Evolutionary conservation across 2,113 vertebrate genomes (phyloP).

Genomic region (Lophius piscatorius): DNA sequence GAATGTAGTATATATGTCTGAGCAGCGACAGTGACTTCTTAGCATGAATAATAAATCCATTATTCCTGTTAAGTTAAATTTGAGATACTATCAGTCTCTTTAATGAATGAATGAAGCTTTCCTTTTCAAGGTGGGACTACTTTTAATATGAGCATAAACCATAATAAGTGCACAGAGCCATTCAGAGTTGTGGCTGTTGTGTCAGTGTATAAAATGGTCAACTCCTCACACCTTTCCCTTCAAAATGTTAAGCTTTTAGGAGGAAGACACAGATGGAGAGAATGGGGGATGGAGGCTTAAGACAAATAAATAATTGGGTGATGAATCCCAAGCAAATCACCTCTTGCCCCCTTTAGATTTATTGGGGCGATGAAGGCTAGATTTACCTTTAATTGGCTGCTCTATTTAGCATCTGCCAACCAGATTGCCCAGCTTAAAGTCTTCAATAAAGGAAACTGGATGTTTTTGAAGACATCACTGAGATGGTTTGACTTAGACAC

Average conservation of each 20-base stretch:
- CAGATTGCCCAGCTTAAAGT: slow-evolving; percentile 66
- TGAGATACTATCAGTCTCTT: no score
- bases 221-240: not conserved
- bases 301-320: slow-evolving; percentile 69
- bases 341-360: slow-evolving; percentile 64
- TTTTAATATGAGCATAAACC: no score
- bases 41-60: no score
- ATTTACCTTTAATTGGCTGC: slow-evolving; percentile 74
- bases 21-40: not conserved
- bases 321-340: slow-evolving; percentile 61
- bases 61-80: no score
- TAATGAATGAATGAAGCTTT: no score
- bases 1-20: not conserved
- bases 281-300: slow-evolving; percentile 27
- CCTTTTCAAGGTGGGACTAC: no score
- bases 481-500: slow-evolving; percentile 70
- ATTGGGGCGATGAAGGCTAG: slow-evolving; percentile 64
- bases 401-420: slow-evolving; percentile 75
- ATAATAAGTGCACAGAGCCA: no score
- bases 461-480: slow-evolving; percentile 62
- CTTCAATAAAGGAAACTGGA: slow-evolving; percentile 57
- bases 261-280: slow-evolving; percentile 21
- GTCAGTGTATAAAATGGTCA: not conserved
- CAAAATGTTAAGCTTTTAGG: not conserved
- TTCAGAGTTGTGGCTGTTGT: no score